A percentile compares a stretch with the other conserved stretches of the same genome.
phyloP scores from a whole-genome alignment of 2,797 vertebrate species.

The Spinus olivaceus region DNA sequence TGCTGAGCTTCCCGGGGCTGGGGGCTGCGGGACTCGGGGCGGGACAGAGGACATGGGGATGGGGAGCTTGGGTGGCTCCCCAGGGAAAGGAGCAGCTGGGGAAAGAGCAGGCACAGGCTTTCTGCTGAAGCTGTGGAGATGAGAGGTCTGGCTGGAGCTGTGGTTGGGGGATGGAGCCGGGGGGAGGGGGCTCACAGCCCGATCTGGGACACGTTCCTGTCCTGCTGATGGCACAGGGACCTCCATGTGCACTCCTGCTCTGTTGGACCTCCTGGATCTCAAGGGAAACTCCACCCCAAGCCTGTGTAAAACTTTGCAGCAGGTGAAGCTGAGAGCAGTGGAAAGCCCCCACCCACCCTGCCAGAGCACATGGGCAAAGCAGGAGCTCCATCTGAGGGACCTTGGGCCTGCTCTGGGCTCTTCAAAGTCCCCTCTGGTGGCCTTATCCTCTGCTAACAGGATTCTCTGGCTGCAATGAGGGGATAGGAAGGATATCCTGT shows the following conservation, averaged over 20 bases:
- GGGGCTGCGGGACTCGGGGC: fast-evolving
- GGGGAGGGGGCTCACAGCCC: not conserved
- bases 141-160: not conserved
- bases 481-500: not conserved
- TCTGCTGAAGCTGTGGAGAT: not conserved
- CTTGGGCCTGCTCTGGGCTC: not conserved
- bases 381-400: not conserved
- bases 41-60: not conserved
- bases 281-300: not conserved
- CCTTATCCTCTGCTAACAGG: not conserved
- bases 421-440: not conserved
- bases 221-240: fast-evolving
- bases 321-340: not conserved
- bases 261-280: not conserved
- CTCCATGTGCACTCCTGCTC: fast-evolving
- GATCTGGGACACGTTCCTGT: fast-evolving
- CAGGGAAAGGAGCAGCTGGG: not conserved
- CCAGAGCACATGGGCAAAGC: fast-evolving
- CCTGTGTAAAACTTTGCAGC: not conserved
- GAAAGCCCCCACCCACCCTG: not conserved
- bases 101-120: not conserved
- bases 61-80: not conserved
- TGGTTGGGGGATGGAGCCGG: not conserved
- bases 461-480: not conserved
- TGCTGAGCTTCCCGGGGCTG: not conserved